Base-by-base conservation (phyloP, 2,888 invertebrate species). In the Trachelus iudaicus region DNA sequence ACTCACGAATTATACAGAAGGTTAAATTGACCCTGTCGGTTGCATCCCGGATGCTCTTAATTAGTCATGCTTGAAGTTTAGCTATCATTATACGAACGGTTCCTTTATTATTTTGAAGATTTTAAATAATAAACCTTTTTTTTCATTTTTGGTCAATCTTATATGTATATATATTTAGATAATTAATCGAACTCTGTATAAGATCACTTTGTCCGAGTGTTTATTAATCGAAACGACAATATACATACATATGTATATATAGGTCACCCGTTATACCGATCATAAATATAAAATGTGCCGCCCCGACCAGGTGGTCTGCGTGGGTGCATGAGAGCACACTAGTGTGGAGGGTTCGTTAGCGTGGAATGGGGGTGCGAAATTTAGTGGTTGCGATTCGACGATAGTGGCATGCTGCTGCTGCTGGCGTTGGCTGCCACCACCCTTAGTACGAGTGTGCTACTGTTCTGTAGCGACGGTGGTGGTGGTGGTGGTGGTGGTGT, bases 331-430 rank as follows among this genome's bases (percentile, higher is more conserved):
- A 23, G 56, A 23, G 23, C 56, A 1, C 23, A 15, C 6, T 23
- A 9, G 56, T 71, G 31, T 34, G 31, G 13, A 33, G 31, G 71
- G 31, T 71, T 31, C 71, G 71, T 34, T 31, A 71, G 31, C 71
- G 31, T 11, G 71, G 23, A 34, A 71, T 9, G 71, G 71, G 71
- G 31, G 71, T 71, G 71, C 33, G 31, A 71, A 71, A 71, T 71
- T 71, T 71, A 71, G 71, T 71, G 71, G 30, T 71, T 71, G 33
- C 71, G 31, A 71, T 31, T 33, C 71, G 71, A n/a, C 71, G 71
- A 71, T 71, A 71, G 31, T 34, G 31, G 13, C 31, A 71, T 34
- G 13, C 71, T 71, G 31, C 40, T 40, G 40, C 56, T 56, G 23
- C 56, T 56, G 56, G 56, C 23, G 56, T 56, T 56, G 56, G 56